Evolutionary conservation across 2,888 invertebrate species (phyloP).

Genomic region (Neoascia interrupta): DNA sequence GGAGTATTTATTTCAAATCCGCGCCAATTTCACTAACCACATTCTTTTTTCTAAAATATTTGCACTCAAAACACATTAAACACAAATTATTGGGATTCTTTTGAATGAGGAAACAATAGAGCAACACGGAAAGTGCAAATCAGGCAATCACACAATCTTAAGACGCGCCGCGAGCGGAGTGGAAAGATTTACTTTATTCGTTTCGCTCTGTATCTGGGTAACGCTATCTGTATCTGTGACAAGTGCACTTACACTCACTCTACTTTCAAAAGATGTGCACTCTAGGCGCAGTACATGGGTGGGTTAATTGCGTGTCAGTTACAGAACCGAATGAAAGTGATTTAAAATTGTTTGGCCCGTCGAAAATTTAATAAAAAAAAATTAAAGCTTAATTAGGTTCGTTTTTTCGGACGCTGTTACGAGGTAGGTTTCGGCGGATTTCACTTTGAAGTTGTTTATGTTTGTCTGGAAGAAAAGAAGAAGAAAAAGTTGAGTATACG

Average conservation of each 20-base stretch:
- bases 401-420: not conserved
- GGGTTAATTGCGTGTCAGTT: not conserved
- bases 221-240: not conserved
- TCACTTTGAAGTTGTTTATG: slow-evolving; percentile 32
- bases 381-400: slow-evolving; percentile 36
- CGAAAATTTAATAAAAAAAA: no score
- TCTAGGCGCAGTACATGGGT: not conserved
- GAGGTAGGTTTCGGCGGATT: slow-evolving; percentile 22
- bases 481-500: slow-evolving; percentile 9
- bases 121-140: slow-evolving; percentile 31
- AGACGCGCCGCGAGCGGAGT: not conserved
- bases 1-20: slow-evolving; percentile 45
- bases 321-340: slow-evolving; percentile 31
- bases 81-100: slow-evolving; percentile 8
- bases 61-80: slow-evolving; percentile 51
- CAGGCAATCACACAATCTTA: slow-evolving; percentile 45
- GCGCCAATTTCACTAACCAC: slow-evolving; percentile 55
- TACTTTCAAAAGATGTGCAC: slow-evolving; percentile 40
- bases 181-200: slow-evolving; percentile 1
- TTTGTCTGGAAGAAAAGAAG: slow-evolving; percentile 35
- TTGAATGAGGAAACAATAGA: not conserved
- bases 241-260: slow-evolving; percentile 29
- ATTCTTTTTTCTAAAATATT: slow-evolving; percentile 49
- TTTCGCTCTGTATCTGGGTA: not conserved
- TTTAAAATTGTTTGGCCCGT: not conserved